Evolutionary conservation across 2,797 vertebrate genomes (phyloP).

Genomic region (Schizopygopsis malacanthus): DNA sequence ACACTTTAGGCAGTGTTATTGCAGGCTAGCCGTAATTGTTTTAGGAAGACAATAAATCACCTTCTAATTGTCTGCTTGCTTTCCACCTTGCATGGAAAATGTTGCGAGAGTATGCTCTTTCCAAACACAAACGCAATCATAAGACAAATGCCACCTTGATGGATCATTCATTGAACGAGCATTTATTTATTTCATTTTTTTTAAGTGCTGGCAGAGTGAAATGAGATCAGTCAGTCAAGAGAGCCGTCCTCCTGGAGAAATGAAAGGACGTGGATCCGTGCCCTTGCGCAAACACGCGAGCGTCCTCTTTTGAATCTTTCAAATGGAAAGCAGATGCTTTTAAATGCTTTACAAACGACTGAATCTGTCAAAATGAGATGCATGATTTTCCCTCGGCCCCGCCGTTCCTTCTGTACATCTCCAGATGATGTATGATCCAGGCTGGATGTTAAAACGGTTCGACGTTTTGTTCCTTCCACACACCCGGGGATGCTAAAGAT

Average conservation of each 20-base stretch:
- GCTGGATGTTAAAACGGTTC: conserved; percentile 63
- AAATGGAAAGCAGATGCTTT: conserved; percentile 51
- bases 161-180: conserved; percentile 18
- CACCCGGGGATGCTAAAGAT: conserved; percentile 58
- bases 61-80: conserved; percentile 32
- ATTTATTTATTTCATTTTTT: conserved; percentile 38
- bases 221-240: conserved; percentile 36
- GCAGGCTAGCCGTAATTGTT: conserved; percentile 18
- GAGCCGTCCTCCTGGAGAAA: conserved; percentile 30
- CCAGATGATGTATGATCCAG: conserved; percentile 72
- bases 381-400: conserved; percentile 50
- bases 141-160: conserved; percentile 42
- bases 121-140: conserved; percentile 43
- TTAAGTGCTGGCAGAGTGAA: conserved; percentile 23
- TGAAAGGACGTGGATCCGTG: conserved; percentile 36
- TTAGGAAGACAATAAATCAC: conserved; percentile 28
- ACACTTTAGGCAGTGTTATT: background rate
- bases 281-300: conserved; percentile 52
- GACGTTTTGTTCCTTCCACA: conserved; percentile 66
- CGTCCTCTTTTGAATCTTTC: conserved; percentile 58
- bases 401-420: conserved; percentile 61
- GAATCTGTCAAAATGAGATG: conserved; percentile 65
- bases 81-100: conserved; percentile 26
- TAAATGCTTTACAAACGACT: conserved; percentile 65
- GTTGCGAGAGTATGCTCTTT: conserved; percentile 26